Evolutionary conservation across 2,797 vertebrate genomes (phyloP), one percentile per base, ranked within the genome.

Genomic region (Gila robusta): DNA sequence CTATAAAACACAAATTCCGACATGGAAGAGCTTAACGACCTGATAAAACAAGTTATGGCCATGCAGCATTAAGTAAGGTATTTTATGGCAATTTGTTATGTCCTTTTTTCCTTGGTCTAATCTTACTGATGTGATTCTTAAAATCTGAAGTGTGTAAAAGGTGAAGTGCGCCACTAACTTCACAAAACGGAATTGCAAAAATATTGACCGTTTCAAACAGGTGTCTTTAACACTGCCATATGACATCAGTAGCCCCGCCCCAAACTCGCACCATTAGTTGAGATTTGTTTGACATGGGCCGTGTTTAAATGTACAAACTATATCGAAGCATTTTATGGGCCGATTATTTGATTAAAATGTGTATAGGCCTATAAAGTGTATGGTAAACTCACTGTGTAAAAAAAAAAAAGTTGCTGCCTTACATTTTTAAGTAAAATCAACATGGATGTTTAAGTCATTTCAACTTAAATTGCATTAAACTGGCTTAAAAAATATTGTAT

Each of bases 111-210:
- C 4, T 78, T 28, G 2, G 23, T 28, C 21, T 21, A 64, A 44
- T 79, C 16, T 26, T 12, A 62, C 23, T n/a, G 23, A 62, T 79
- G 56, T 28, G 59, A 79, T 28, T 9, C 37, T 19, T 21, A 11
- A 28, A 44, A 64, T 1, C 4, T 21, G 14, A 44, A 64, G 16
- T 64, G 56, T n/a, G 16, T 79, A 12, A 79, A 64, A 39, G 21
- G 35, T 37, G 17, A 11, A 79, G 56, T 64, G 77, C 77, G 77
- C 77, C 77, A 79, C 39, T 64, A 79, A 79, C 77, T 64, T 79
- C 39, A 79, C n/a, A 64, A 41, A 41, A 21, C 39, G 59, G 56
- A 64, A 79, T 21, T 79, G 56, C 59, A 64, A 79, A 79, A 44
- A 64, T 64, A 64, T 44, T 64, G n/a, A 21, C n/a, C 56, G 16